These are phyloP conservation scores for Cebidichthys violaceus DNA, from an alignment of 2,113 vertebrate genomes.

Conservation along the genomic window DNA sequence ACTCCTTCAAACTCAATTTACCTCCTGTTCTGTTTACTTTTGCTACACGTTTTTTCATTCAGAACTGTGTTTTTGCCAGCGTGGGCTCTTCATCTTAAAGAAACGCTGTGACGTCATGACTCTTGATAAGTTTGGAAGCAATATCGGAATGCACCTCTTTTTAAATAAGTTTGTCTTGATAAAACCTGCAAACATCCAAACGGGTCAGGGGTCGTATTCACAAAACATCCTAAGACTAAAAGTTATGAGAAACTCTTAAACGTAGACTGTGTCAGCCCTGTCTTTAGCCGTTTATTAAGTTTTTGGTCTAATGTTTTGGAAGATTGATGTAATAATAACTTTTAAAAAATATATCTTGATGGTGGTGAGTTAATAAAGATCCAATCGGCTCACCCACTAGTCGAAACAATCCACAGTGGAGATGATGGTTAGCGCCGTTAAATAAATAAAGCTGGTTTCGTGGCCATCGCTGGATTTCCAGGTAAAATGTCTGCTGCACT, in stretches of 20 bases:
- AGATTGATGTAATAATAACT: background rate
- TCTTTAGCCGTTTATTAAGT: no score
- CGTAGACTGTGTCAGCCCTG: no score
- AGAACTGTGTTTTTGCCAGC: background rate
- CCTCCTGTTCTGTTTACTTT: background rate
- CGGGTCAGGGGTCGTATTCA: no score
- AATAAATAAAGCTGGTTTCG: background rate
- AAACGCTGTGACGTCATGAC: background rate
- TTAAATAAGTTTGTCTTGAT: no score
- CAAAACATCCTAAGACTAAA: no score
- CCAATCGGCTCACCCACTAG: no score
- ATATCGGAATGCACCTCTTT: no score
- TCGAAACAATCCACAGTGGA: background rate
- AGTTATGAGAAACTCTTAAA: no score
- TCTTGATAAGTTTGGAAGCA: no score
- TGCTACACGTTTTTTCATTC: background rate
- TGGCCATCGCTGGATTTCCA: background rate
- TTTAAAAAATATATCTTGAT: background rate
- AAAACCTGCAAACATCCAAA: no score
- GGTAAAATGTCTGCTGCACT: background rate
- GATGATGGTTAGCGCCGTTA: background rate
- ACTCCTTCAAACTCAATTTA: background rate
- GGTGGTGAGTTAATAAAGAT: background rate
- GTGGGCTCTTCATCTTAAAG: background rate
- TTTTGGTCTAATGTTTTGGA: background rate